Base-by-base conservation (phyloP, 1,140 invertebrate species). In the Bombus polaris region DNA sequence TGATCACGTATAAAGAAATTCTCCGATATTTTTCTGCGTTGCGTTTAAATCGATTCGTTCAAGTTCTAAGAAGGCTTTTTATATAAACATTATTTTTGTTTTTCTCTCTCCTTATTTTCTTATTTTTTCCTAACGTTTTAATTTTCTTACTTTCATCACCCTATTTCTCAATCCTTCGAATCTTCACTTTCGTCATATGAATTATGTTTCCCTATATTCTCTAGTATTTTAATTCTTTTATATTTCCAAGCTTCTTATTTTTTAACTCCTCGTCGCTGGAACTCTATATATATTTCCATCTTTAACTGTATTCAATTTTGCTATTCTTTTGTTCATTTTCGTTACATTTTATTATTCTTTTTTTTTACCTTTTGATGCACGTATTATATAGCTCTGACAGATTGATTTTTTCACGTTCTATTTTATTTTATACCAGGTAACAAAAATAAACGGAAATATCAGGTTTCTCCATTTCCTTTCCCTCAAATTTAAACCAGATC, bases 381-480 rank as follows among this genome's bases (percentile, higher is more conserved):
- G 28, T 62, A 62, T 62, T 62, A 62, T 59, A 59, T 0, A n/a
- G 10, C 59, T 62, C 28, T 28, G 12, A n/a, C 59, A 22, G 28
- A n/a, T 62, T 62, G 59, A 62, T 62, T n/a, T n/a, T 13, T 62
- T 62, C 12, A n/a, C 59, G 1, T n/a, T n/a, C 28, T 13, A 62
- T 62, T 62, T n/a, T 62, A 62, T 62, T 62, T 62, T 62, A 62
- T 28, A 13, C 28, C 59, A 28, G 28, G 28, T 62, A 28, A n/a
- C 59, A 62, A n/a, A 62, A 62, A 62, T 62, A 62, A 62, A 62
- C 59, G 59, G 59, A 62, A 62, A n/a, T 62, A n/a, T n/a, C 59
- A n/a, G 12, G 10, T 62, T n/a, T n/a, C 28, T n/a, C 12, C 59
- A 62, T 62, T 62, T n/a, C 59, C 59, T n/a, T 12, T 62, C 59